These are phyloP conservation scores for Lontra canadensis DNA, from an alignment of 2,113 vertebrate genomes.

Conservation along the genomic window DNA sequence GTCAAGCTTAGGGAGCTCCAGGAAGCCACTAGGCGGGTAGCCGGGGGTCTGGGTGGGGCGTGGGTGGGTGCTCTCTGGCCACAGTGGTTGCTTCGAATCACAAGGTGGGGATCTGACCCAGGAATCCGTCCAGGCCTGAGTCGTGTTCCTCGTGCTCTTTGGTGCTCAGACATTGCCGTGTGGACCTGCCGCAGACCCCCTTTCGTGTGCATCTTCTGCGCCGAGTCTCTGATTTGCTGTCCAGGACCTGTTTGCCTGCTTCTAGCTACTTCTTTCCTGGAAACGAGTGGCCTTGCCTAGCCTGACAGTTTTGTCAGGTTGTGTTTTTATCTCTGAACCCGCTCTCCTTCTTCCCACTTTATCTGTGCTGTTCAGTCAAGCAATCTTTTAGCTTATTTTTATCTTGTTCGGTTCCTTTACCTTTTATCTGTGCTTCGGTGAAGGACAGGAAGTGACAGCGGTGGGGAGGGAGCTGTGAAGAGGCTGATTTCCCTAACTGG, in stretches of 20 bases:
- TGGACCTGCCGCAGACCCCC: not conserved
- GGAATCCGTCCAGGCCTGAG: not conserved
- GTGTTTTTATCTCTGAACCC: not conserved
- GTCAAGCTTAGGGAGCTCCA: too few relatives aligned
- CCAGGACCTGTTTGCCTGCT: not conserved
- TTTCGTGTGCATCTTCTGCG: not conserved
- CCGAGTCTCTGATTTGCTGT: not conserved
- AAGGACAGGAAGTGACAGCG: not conserved
- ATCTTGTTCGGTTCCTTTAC: constrained; percentile 28
- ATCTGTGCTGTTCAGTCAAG: constrained; percentile 17
- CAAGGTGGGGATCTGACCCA: not conserved
- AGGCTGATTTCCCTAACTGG: fast-evolving
- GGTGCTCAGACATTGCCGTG: fast-evolving
- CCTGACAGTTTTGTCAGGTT: not conserved
- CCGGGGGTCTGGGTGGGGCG: too few relatives aligned
- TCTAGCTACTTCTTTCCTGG: not conserved
- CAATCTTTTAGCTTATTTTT: not conserved
- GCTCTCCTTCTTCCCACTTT: not conserved
- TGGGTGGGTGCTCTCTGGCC: fast-evolving
- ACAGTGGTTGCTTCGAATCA: not conserved
- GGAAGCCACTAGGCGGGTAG: fast-evolving
- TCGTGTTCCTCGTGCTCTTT: fast-evolving
- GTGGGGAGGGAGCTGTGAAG: too few relatives aligned
- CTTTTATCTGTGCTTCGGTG: not conserved
- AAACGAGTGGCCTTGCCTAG: not conserved